Evolutionary conservation across 37 sponge, comb jelly and placozoan species (phyloP).

Genomic region (Theonella swinhoei): DNA sequence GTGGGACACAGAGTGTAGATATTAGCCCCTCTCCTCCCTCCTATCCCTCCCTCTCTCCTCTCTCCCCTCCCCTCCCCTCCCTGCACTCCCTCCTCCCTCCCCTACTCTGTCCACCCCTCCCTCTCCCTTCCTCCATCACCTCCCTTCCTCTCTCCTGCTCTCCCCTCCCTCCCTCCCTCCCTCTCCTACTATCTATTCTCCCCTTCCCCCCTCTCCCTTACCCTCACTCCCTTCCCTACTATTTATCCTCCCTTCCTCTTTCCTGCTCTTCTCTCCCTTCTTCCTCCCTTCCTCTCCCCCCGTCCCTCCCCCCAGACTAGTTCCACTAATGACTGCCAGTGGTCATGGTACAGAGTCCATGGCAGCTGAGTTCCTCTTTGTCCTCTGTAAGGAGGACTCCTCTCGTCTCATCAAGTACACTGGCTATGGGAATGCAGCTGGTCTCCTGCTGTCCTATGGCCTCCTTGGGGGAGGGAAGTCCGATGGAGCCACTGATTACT

Average conservation of each 20-base stretch:
- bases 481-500: constrained; percentile 29
- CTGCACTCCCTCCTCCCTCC: too few relatives aligned
- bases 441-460: constrained; percentile 81
- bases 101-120: too few relatives aligned
- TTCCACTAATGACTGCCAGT: constrained; percentile 45
- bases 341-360: constrained; percentile 46
- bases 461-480: constrained; percentile 61
- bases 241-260: constrained; percentile 10
- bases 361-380: constrained; percentile 85
- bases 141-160: too few relatives aligned
- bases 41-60: too few relatives aligned
- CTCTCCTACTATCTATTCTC: too few relatives aligned
- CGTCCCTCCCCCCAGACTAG: constrained; percentile 40
- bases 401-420: constrained; percentile 79
- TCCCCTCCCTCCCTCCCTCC: too few relatives aligned
- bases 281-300: constrained; percentile 6
- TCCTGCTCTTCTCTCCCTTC: constrained; percentile 21
- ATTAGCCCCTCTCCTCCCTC: too few relatives aligned
- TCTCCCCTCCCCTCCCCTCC: too few relatives aligned
- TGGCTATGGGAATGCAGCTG: constrained; percentile 95
- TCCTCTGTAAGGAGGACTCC: constrained; percentile 79
- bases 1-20: too few relatives aligned
- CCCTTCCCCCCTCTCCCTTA: too few relatives aligned
- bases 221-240: not conserved
- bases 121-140: too few relatives aligned